Conservation (phyloP, 2,113 vertebrate genomes). For the Probosciger aterrimus region DNA sequence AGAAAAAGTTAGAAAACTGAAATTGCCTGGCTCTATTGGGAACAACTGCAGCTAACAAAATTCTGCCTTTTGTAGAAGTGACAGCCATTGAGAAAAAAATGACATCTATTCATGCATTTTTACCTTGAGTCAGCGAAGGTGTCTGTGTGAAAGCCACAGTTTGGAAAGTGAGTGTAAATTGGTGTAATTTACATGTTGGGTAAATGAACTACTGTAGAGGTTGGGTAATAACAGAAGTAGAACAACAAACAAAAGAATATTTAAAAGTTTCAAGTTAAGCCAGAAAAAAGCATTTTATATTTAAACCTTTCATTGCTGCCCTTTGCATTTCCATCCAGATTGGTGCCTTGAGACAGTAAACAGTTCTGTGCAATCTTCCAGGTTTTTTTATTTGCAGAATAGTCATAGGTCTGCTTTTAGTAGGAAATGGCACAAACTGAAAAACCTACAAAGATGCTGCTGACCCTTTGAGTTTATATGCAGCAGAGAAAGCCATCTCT, state of each 20-base stretch:
- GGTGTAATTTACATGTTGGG: background rate
- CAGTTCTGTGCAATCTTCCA: background rate
- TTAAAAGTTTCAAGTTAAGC: background rate
- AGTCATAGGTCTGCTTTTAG: background rate
- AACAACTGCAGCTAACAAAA: background rate
- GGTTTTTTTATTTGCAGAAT: background rate
- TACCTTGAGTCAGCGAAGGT: background rate
- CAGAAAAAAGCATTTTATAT: background rate
- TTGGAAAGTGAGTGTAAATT: background rate
- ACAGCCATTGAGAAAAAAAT: background rate
- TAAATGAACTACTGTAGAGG: background rate
- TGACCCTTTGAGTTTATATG: background rate
- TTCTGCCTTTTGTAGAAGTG: background rate
- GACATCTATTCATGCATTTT: background rate
- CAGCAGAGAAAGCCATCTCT: background rate
- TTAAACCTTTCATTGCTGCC: background rate
- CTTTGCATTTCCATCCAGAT: background rate
- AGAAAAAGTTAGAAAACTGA: background rate
- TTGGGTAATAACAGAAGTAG: background rate
- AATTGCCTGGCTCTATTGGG: background rate
- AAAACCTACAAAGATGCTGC: background rate
- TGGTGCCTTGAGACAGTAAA: background rate
- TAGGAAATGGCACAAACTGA: background rate
- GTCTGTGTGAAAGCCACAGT: background rate
- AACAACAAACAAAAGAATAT: background rate